Base-by-base conservation (phyloP, 64 coral and sea anemone genomes). In the Montipora efflorescens region DNA sequence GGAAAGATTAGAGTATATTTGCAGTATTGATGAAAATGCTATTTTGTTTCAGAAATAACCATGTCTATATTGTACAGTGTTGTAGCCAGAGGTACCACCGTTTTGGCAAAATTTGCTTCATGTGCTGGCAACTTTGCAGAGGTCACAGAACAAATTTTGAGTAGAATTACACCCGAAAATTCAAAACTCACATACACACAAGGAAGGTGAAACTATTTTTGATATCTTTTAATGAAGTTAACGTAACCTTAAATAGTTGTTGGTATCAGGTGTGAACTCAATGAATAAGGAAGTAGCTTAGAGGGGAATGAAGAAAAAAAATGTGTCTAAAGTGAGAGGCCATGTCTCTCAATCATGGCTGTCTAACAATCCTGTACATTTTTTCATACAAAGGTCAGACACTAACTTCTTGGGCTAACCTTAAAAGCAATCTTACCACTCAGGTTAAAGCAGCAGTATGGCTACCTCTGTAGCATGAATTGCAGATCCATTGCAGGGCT, bases 51-150 rank as follows among this genome's bases (percentile, higher is more conserved):
- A 71, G 68, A 20, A 47, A 79, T 44, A 88, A 93, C 15, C 78
- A 99, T 99, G 98, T 95, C 98, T 12, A 76, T 99, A 70, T 90
- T 99, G 2, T 99, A 99, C 75, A 94, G 95, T 94, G 98, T 99
- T 20, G 98, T 99, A 67, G 77, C 98, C 9, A 95, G 98, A 74
- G 95, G 98, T 10, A 99, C 98, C 19, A 99, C 98, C 15, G 94
- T 99, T 1, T 18, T 99, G 5, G 98, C 98, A 45, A 99, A 99
- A 75, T 96, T 95, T 96, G 98, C 98, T 13, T 92, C 95, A 13
- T 99, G 98, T 96, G 98, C 98, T 74, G 98, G 98, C 7, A 99
- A 99, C 80, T 99, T 99, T 96, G 98, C 98, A 59, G 98, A 99
- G 83, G 98, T 99, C 16, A 96, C 98, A 44, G 95, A 99, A 28